Evolutionary conservation across 2,888 invertebrate genomes (phyloP).

Genomic region (Dicyrtomina minuta): DNA sequence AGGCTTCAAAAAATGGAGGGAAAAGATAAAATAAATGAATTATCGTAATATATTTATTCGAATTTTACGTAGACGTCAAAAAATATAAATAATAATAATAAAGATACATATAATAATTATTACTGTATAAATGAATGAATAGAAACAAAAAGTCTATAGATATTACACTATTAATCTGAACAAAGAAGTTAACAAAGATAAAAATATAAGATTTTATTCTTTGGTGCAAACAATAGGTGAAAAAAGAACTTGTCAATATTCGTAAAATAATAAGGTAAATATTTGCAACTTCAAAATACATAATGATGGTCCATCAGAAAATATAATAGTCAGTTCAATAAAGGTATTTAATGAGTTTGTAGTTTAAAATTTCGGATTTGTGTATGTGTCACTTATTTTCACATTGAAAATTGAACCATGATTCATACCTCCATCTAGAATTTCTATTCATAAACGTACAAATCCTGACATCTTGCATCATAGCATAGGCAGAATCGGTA

Average conservation of each 20-base stretch:
- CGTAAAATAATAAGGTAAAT: conserved; percentile 13
- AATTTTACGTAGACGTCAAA: too few species aligned
- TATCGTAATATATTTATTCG: too few species aligned
- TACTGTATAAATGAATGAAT: neutral
- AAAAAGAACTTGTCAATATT: conserved; percentile 23
- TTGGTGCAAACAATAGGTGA: conserved; percentile 14
- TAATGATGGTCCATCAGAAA: conserved; percentile 24
- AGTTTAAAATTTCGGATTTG: conserved; percentile 16
- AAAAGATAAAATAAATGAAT: too few species aligned
- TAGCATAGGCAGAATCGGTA: too few species aligned
- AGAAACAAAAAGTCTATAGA: too few species aligned
- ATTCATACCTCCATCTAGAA: too few species aligned
- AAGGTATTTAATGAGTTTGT: conserved; percentile 27
- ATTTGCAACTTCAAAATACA: conserved; percentile 27
- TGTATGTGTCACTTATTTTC: neutral
- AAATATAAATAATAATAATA: neutral
- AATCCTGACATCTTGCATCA: too few species aligned
- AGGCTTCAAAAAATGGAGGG: too few species aligned
- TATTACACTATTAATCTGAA: conserved; percentile 4
- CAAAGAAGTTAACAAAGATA: neutral
- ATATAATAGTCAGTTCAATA: conserved; percentile 29
- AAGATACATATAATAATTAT: conserved; percentile 2
- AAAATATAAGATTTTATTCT: conserved; percentile 10
- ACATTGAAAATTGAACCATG: too few species aligned
- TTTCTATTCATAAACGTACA: too few species aligned